Percentiles rank a stretch among this genome's conserved stretches.
Conservation (phyloP, 2,797 vertebrate genomes). For the Manis pentadactyla region DNA sequence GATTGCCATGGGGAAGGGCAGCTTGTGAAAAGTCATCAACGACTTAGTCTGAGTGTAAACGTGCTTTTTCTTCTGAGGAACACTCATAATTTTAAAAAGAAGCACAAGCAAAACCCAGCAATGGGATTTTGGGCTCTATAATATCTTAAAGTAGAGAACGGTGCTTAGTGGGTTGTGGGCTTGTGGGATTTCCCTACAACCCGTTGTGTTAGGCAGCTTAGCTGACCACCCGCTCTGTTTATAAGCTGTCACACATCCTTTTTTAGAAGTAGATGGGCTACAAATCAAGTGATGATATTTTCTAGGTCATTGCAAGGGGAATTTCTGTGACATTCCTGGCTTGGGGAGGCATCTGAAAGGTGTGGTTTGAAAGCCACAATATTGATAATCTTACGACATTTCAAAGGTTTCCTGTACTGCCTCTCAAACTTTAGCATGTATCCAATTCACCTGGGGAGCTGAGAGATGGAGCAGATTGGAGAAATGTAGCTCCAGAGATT, state of each 20-base stretch:
- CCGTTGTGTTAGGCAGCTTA: background rate
- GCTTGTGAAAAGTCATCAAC: background rate
- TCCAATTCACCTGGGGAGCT: background rate
- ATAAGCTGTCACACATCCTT: background rate
- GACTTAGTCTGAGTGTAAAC: background rate
- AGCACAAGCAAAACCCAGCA: accelerated
- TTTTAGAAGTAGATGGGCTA: background rate
- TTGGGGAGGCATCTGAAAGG: background rate
- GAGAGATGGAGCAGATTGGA: background rate
- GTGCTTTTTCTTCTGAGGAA: background rate
- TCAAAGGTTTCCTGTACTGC: background rate
- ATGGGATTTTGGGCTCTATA: background rate
- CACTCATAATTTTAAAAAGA: background rate
- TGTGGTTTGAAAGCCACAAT: background rate
- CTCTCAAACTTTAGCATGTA: background rate
- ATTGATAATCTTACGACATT: background rate
- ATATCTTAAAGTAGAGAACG: background rate
- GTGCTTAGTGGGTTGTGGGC: background rate
- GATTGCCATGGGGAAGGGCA: background rate
- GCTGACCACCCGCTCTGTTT: background rate
- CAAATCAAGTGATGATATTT: background rate
- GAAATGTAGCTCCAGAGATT: background rate
- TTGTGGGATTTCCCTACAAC: background rate
- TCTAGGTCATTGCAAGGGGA: background rate
- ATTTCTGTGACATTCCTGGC: background rate